Conservation (phyloP, 2,888 invertebrate genomes). For the Dynastes grantii region DNA sequence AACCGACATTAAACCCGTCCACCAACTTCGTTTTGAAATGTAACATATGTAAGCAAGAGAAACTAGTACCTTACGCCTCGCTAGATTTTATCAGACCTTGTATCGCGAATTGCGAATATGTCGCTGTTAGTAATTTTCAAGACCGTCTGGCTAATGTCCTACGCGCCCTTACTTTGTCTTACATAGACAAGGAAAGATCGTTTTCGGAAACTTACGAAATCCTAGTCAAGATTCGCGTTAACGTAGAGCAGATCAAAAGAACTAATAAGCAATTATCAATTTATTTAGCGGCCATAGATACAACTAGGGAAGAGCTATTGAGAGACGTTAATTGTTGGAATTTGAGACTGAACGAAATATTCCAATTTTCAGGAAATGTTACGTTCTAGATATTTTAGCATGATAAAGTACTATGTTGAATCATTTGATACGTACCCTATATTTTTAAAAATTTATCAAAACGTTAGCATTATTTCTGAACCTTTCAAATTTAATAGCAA, state of each 20-base stretch:
- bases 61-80: slow-evolving; percentile 1
- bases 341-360: slow-evolving; percentile 15
- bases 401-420: too few species aligned
- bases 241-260: neutral
- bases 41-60: neutral
- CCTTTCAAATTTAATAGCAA: too few species aligned
- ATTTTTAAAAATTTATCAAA: too few species aligned
- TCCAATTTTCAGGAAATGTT: neutral
- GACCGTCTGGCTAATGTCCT: neutral
- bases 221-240: slow-evolving; percentile 13
- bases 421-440: too few species aligned
- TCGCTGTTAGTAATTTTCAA: neutral
- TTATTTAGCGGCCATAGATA: slow-evolving; percentile 8
- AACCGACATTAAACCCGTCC: slow-evolving; percentile 6
- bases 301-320: neutral
- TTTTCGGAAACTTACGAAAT: slow-evolving; percentile 13
- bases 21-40: slow-evolving; percentile 14
- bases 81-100: slow-evolving; percentile 12
- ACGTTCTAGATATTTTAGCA: neutral
- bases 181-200: neutral
- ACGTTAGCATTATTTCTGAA: too few species aligned
- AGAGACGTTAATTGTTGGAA: slow-evolving; percentile 10
- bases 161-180: neutral
- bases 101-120: neutral
- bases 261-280: neutral